Base-by-base conservation (phyloP, 2,888 invertebrate species). In the Scaptomyza caliginosa region DNA sequence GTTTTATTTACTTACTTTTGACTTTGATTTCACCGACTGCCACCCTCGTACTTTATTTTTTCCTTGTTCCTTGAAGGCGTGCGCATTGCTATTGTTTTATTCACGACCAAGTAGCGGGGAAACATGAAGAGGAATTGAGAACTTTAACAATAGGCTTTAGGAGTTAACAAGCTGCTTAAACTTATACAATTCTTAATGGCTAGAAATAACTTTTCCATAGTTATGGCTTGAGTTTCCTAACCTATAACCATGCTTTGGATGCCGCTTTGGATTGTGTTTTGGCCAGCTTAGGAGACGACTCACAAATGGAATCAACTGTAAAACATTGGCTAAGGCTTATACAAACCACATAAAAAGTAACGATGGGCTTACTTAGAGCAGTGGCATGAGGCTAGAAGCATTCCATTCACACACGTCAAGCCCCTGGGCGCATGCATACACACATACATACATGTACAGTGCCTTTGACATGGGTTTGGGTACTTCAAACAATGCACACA, bases 1-100 rank as follows among this genome's bases (percentile, higher is more conserved):
- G 81, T 86, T 86, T 83, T 86, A 83, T 83, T 83, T 86, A 83
- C 86, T 80, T 80, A 86, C 86, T 80, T 80, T 76, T 80, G 86
- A 77, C 81, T 82, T 85, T 82, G 86, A 82, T 82, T 82, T 73
- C 73, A 59, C 63, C 52, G 19, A 64, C 55, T 51, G 13, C 40
- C 21, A 17, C 45, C 28, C 10, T 19, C 19, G 30, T 8, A 8
- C 17, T 19, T 24, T 8, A 8, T 13, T 19, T 24, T 17, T 16
- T 32, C n/a, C 24, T 17, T 45, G 17, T 19, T 24, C 3, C 30
- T 49, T 28, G 55, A 6, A 38, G 56, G 51, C 67, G 63, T 52
- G 45, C 6, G 52, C 17, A 4, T 17, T 28, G 55, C 54, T 32
- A 51, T 48, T 56, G 52, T 51, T 67, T 40, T 51, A 26, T 57